A percentile compares a stretch with the other conserved stretches of the same genome.
These are phyloP conservation scores for Eupithecia abbreviata DNA, from an alignment of 2,888 invertebrate genomes.

Conservation along the genomic window DNA sequence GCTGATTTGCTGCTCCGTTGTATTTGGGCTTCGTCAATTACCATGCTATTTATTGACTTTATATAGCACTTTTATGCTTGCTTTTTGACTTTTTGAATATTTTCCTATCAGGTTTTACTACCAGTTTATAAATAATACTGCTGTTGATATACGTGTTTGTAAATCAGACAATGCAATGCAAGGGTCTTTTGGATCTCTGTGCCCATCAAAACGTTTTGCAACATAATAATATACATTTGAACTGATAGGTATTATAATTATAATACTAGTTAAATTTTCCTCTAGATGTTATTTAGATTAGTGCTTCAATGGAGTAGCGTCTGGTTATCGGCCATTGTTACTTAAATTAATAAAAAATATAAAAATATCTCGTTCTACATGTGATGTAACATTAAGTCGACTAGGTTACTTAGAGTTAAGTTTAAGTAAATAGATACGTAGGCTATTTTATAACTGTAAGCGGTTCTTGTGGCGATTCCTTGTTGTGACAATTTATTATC, in stretches of 20 bases:
- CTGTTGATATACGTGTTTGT: neutral
- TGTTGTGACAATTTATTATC: conserved; percentile 80
- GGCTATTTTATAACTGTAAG: conserved; percentile 59
- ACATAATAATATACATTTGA: conserved; percentile 28
- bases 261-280: conserved; percentile 30
- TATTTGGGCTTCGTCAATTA: conserved; percentile 35
- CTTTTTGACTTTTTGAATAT: conserved; percentile 22
- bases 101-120: conserved; percentile 29
- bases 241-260: conserved; percentile 28
- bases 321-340: conserved; percentile 70
- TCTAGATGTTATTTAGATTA: conserved; percentile 35
- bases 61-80: conserved; percentile 32
- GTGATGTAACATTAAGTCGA: conserved; percentile 69
- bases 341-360: conserved; percentile 56
- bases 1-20: conserved; percentile 56
- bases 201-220: conserved; percentile 28
- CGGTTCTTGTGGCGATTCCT: conserved; percentile 73
- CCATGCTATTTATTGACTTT: conserved; percentile 29
- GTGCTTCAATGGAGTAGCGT: conserved; percentile 63
- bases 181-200: conserved; percentile 5
- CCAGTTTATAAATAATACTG: conserved; percentile 14
- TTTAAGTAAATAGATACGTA: conserved; percentile 61
- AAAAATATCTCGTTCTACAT: conserved; percentile 80
- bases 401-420: conserved; percentile 59
- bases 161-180: neutral